Percentiles rank a stretch among this genome's conserved stretches.
These are phyloP conservation scores for Agrotis exclamationis DNA, from an alignment of 2,888 invertebrate genomes.

Conservation along the genomic window DNA sequence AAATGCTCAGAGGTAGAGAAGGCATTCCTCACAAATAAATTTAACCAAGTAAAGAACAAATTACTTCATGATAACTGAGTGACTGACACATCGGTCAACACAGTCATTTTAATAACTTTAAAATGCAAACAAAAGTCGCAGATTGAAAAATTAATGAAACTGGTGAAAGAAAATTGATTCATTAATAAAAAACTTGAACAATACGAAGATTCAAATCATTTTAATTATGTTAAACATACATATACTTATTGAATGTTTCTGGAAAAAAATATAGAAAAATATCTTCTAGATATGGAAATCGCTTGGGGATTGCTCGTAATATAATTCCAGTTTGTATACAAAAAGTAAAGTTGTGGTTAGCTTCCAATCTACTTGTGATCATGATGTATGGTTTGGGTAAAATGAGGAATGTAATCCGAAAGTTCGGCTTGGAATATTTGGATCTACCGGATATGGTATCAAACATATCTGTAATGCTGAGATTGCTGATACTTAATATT, in stretches of 20 bases:
- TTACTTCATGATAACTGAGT: slow-evolving; percentile 20
- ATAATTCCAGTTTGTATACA: not conserved
- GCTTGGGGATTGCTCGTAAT: not conserved
- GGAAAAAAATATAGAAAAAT: not conserved
- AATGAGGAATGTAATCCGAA: slow-evolving; percentile 40
- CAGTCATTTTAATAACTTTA: not conserved
- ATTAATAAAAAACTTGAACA: not conserved
- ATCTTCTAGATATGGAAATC: not conserved
- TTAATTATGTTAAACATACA: not conserved
- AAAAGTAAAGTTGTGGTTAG: not conserved
- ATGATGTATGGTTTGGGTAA: not conserved
- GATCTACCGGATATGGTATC: slow-evolving; percentile 77
- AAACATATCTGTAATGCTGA: slow-evolving; percentile 73
- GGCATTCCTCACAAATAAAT: slow-evolving; percentile 9
- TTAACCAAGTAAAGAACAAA: slow-evolving; percentile 3
- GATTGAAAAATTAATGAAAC: slow-evolving; percentile 38
- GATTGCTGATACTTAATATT: slow-evolving; percentile 72
- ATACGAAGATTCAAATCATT: not conserved
- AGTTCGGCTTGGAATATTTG: slow-evolving; percentile 70
- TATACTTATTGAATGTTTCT: not conserved
- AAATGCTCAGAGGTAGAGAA: not conserved
- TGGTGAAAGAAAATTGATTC: slow-evolving; percentile 1
- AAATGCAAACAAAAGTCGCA: slow-evolving; percentile 33
- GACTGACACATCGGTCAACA: slow-evolving; percentile 22
- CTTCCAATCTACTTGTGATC: no score